A percentile compares a stretch with the other conserved stretches of the same genome.
These are phyloP conservation scores for Catocala nupta DNA, from an alignment of 2,888 invertebrate species.

Conservation along the genomic window DNA sequence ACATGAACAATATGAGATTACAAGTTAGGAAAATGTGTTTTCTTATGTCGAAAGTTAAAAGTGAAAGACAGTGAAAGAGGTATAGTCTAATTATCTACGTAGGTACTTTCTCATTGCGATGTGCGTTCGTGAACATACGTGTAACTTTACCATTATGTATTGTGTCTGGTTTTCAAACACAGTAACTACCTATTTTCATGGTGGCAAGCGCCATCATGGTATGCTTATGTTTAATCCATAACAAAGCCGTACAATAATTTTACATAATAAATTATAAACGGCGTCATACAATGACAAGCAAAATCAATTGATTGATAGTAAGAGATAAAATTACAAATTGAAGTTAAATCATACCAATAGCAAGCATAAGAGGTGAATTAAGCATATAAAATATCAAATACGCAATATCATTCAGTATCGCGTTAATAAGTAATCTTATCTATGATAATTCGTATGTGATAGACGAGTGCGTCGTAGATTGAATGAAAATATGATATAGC, in stretches of 20 bases:
- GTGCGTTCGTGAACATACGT: neutral
- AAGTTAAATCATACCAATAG: slow-evolving; percentile 5
- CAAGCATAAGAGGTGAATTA: neutral
- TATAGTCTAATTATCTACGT: slow-evolving; percentile 18
- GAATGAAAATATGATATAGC: slow-evolving; percentile 70
- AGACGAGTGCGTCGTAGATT: slow-evolving; percentile 56
- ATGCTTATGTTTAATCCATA: too few relatives aligned
- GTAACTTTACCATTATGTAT: too few relatives aligned
- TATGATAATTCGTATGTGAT: slow-evolving; percentile 45
- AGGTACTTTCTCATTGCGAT: slow-evolving; percentile 36
- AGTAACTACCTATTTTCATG: too few relatives aligned
- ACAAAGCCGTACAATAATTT: too few relatives aligned
- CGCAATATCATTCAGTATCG: slow-evolving; percentile 45
- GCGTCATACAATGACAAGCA: neutral
- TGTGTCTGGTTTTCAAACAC: too few relatives aligned
- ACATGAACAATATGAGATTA: slow-evolving; percentile 28
- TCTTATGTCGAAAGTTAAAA: slow-evolving; percentile 38
- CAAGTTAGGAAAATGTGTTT: slow-evolving; percentile 11
- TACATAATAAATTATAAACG: too few relatives aligned
- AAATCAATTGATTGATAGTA: neutral
- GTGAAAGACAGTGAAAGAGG: slow-evolving; percentile 43
- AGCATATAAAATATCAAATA: slow-evolving; percentile 9
- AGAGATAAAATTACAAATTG: slow-evolving; percentile 5
- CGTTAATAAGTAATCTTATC: slow-evolving; percentile 54
- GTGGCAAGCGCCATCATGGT: too few relatives aligned